phyloP scores from a whole-genome alignment of 2,113 vertebrate genomes.

The Bothrops jararaca region DNA sequence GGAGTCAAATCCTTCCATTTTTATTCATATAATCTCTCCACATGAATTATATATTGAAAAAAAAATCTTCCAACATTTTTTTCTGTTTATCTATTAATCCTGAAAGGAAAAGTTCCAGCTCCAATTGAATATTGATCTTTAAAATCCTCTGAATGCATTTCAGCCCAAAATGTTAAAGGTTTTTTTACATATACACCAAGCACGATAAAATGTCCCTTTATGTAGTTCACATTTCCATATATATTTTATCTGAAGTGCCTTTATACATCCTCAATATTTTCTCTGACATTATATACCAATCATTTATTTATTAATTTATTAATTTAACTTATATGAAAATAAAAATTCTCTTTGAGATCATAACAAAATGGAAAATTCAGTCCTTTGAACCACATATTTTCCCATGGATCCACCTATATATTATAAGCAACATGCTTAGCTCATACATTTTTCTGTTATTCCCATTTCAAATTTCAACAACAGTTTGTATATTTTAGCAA shows the following conservation, averaged over 20 bases:
- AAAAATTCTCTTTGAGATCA: not conserved
- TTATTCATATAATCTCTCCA: not conserved
- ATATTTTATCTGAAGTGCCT: not conserved
- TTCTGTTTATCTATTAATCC: not conserved
- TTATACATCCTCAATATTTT: not conserved
- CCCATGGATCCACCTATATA: not conserved
- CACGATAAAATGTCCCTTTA: not conserved
- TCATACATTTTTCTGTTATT: not conserved
- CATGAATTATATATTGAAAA: not conserved
- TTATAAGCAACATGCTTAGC: not conserved
- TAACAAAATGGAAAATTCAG: not conserved
- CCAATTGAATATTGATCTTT: not conserved
- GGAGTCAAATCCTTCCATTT: not conserved
- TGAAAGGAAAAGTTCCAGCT: not conserved
- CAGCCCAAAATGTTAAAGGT: not conserved
- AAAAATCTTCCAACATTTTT: not conserved
- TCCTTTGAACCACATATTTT: not conserved
- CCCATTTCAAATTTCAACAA: not conserved
- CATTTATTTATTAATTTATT: too few relatives aligned
- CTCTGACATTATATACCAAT: not conserved
- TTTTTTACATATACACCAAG: not conserved
- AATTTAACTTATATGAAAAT: too few relatives aligned
- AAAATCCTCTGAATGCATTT: not conserved
- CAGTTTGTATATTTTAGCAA: not conserved
- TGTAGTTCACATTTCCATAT: not conserved